Evolutionary conservation across 2,797 vertebrate genomes (phyloP).

Genomic region (Lepidocolaptes lacrymiger): DNA sequence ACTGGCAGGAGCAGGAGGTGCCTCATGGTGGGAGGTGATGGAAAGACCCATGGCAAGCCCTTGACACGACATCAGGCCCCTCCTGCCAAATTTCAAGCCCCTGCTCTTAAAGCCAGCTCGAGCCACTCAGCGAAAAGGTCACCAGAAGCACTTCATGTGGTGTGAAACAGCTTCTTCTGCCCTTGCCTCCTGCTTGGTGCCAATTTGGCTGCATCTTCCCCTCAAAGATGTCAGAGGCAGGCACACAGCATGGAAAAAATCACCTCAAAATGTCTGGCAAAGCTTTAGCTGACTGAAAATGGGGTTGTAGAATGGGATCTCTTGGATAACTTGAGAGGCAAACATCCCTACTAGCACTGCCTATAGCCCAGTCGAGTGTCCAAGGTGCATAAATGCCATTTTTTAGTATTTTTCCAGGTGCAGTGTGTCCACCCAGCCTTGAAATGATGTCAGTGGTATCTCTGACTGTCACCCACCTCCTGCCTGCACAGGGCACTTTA

Average conservation of each 20-base stretch:
- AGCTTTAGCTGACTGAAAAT: not conserved
- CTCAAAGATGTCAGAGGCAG: not conserved
- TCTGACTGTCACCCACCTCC: not conserved
- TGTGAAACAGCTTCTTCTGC: not conserved
- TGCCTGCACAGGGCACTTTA: not conserved
- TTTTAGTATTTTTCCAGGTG: conserved; percentile 28
- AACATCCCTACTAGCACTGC: not conserved
- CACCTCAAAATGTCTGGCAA: conserved; percentile 4
- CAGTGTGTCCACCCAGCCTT: not conserved
- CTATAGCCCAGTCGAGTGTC: not conserved
- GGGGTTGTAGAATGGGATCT: not conserved
- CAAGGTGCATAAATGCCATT: not conserved
- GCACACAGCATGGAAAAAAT: not conserved
- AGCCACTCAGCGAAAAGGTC: not conserved
- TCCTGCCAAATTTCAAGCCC: not conserved
- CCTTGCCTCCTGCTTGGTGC: not conserved
- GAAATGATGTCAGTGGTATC: conserved; percentile 21
- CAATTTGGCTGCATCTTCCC: not conserved
- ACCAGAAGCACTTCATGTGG: fast-evolving
- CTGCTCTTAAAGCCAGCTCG: not conserved
- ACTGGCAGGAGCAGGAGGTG: not conserved
- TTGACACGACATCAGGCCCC: not conserved
- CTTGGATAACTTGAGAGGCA: not conserved
- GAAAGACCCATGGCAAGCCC: not conserved
- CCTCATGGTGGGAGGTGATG: not conserved